These are phyloP conservation scores for Emesis castigata DNA, from an alignment of 2,888 invertebrate genomes.

Conservation along the genomic window DNA sequence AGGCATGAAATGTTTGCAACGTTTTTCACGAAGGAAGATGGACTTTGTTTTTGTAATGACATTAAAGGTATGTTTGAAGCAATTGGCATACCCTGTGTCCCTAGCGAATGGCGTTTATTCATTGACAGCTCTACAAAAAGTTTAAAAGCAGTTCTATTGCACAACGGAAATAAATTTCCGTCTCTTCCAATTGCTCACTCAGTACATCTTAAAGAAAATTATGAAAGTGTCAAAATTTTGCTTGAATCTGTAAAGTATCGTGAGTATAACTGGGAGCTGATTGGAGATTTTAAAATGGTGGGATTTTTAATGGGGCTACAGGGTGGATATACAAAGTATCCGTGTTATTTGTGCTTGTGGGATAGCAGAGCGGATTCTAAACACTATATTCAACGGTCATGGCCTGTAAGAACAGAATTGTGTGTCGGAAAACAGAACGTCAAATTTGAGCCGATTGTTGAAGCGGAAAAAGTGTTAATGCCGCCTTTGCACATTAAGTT, in stretches of 20 bases:
- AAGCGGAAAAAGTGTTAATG: conserved; percentile 39
- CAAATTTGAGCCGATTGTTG: conserved; percentile 35
- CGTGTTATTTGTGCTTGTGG: no score
- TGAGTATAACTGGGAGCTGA: conserved; percentile 40
- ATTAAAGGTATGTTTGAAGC: conserved; percentile 57
- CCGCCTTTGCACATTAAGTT: conserved; percentile 57
- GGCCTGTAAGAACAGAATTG: no score
- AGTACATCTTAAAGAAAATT: conserved; percentile 46
- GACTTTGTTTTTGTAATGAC: conserved; percentile 56
- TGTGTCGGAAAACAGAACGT: no score
- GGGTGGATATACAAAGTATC: conserved; percentile 46
- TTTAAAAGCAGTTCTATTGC: conserved; percentile 62
- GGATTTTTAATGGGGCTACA: conserved; percentile 50
- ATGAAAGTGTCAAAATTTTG: conserved; percentile 48
- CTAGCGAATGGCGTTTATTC: conserved; percentile 59
- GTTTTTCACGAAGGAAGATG: conserved; percentile 59
- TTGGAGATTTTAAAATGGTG: conserved; percentile 51
- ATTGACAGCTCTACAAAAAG: conserved; percentile 65
- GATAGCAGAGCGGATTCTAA: no score
- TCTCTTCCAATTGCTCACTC: conserved; percentile 61
- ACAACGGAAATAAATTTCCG: conserved; percentile 62
- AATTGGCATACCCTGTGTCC: conserved; percentile 51
- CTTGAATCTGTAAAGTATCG: conserved; percentile 40
- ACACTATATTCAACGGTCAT: no score
- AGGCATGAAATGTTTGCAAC: conserved; percentile 44